These are phyloP conservation scores for Phragmatobia fuliginosa DNA, from an alignment of 2,888 invertebrate genomes.

Conservation along the genomic window DNA sequence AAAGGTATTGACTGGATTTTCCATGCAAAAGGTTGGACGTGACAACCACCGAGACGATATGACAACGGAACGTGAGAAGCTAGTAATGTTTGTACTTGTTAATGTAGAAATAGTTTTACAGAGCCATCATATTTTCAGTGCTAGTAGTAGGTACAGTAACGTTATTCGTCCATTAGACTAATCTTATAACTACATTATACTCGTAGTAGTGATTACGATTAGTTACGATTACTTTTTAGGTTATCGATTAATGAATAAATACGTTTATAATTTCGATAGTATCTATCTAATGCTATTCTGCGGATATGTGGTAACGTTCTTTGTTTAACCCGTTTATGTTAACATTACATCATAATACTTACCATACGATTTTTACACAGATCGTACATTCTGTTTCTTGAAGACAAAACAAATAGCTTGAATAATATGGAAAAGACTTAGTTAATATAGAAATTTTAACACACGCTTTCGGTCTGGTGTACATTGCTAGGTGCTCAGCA, in stretches of 20 bases:
- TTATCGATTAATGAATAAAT: slow-evolving; percentile 49
- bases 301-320: slow-evolving; percentile 43
- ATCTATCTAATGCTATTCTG: slow-evolving; percentile 48
- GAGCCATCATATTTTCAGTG: too few species aligned
- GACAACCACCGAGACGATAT: too few species aligned
- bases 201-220: too few species aligned
- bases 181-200: too few species aligned
- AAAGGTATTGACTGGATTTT: not conserved
- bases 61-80: too few species aligned
- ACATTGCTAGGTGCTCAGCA: not conserved
- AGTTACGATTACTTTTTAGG: slow-evolving; percentile 47
- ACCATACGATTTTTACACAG: too few species aligned
- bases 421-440: not conserved
- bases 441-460: not conserved
- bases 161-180: too few species aligned
- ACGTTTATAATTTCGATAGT: slow-evolving; percentile 51
- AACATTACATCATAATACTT: too few species aligned
- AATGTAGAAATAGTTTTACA: too few species aligned
- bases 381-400: not conserved
- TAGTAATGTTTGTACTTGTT: too few species aligned
- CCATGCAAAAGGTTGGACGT: not conserved
- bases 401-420: not conserved
- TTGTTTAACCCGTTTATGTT: slow-evolving; percentile 42
- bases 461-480: too few species aligned
- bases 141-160: too few species aligned